These are phyloP conservation scores for Amphipyra tragopoginis DNA, from an alignment of 2,888 invertebrate genomes.

Conservation along the genomic window DNA sequence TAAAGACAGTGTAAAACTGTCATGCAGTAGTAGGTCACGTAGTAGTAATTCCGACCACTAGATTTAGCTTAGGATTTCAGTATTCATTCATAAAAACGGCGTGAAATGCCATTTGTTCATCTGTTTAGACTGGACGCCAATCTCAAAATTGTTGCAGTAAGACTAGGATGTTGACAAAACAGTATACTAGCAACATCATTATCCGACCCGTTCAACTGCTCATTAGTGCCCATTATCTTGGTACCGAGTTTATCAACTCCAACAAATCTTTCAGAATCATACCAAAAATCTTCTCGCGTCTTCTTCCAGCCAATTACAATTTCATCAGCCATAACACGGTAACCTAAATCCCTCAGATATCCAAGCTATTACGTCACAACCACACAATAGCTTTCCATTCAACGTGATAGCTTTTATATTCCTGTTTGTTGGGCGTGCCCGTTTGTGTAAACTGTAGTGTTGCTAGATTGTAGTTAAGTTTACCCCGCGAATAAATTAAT, in stretches of 20 bases:
- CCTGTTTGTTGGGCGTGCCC: slow-evolving; percentile 58
- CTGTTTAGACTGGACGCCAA: slow-evolving; percentile 40
- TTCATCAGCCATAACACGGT: slow-evolving; percentile 51
- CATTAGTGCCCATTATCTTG: background rate
- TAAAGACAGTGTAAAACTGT: too few relatives aligned
- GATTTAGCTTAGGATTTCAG: too few relatives aligned
- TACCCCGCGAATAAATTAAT: slow-evolving; percentile 53
- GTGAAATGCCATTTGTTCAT: slow-evolving; percentile 19
- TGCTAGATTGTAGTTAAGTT: slow-evolving; percentile 53
- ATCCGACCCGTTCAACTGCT: background rate
- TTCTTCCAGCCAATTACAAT: slow-evolving; percentile 47
- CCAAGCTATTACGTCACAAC: slow-evolving; percentile 52
- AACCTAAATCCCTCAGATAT: slow-evolving; percentile 59
- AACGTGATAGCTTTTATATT: slow-evolving; percentile 60
- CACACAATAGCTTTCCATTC: slow-evolving; percentile 57
- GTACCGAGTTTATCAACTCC: background rate
- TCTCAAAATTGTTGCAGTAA: slow-evolving; percentile 26
- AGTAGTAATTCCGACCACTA: too few relatives aligned
- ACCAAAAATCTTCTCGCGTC: background rate
- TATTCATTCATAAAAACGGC: background rate
- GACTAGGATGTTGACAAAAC: slow-evolving; percentile 11
- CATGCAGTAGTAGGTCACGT: too few relatives aligned
- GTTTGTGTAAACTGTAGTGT: slow-evolving; percentile 54
- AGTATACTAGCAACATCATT: slow-evolving; percentile 6
- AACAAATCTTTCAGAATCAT: background rate